Conservation (phyloP, 2,888 invertebrate genomes). For the Apodemia zela region DNA sequence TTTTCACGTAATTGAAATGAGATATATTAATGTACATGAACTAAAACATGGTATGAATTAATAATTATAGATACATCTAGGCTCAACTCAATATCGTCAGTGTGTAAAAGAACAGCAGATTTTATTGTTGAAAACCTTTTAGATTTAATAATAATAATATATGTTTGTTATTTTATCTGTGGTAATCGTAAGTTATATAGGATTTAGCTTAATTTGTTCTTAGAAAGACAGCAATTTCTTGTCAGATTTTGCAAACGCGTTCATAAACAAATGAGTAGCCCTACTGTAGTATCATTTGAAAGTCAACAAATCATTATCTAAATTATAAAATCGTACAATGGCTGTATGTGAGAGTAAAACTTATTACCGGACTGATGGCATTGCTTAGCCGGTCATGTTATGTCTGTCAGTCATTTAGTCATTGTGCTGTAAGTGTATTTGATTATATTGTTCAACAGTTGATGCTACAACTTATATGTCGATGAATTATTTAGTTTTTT, state of each 20-base stretch:
- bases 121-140: too few relatives aligned
- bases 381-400: constrained; percentile 52
- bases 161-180: neutral
- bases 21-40: too few relatives aligned
- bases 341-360: constrained; percentile 6
- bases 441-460: constrained; percentile 61
- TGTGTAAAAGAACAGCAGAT: too few relatives aligned
- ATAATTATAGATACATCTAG: too few relatives aligned
- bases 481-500: constrained; percentile 70
- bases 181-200: neutral
- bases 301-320: constrained; percentile 5
- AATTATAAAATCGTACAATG: neutral
- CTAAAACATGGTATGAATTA: too few relatives aligned
- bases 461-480: constrained; percentile 73
- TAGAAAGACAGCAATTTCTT: neutral
- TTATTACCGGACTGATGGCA: constrained; percentile 39
- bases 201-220: neutral
- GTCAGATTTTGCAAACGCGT: neutral
- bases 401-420: constrained; percentile 63
- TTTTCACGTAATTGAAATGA: too few relatives aligned
- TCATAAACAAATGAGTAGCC: neutral
- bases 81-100: neutral
- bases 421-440: constrained; percentile 72
- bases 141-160: too few relatives aligned
- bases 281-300: constrained; percentile 4